These are phyloP conservation scores for Collichthys lucidus DNA, from an alignment of 2,113 vertebrate species.

Conservation along the genomic window DNA sequence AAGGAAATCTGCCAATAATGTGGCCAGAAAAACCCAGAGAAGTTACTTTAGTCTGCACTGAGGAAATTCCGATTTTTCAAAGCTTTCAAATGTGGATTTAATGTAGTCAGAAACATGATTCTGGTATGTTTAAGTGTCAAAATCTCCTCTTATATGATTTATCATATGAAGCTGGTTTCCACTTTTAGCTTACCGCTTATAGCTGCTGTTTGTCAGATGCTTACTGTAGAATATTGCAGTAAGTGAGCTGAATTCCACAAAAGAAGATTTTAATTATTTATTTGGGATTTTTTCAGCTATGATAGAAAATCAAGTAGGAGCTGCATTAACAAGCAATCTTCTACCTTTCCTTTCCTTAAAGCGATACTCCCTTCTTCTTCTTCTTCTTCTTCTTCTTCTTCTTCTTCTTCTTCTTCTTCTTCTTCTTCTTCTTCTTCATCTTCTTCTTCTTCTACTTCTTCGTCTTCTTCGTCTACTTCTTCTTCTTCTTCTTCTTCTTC, in stretches of 20 bases:
- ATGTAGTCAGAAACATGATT: background rate
- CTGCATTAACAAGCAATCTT: background rate
- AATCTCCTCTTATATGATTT: background rate
- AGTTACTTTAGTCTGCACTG: background rate
- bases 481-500: background rate
- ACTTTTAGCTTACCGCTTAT: too few relatives aligned
- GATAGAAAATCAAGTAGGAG: background rate
- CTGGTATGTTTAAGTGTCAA: background rate
- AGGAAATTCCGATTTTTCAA: background rate
- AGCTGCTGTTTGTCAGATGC: background rate
- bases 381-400: too few relatives aligned
- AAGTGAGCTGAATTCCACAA: background rate
- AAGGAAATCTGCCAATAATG: background rate
- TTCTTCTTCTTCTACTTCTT: background rate
- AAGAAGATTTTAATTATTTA: background rate
- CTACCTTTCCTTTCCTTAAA: background rate
- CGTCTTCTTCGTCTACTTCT: background rate
- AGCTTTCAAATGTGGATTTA: background rate
- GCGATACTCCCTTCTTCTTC: slow-evolving; percentile 9
- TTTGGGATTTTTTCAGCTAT: background rate
- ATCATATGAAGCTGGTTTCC: background rate
- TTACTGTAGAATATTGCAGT: slow-evolving; percentile 1
- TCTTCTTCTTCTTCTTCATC: too few relatives aligned
- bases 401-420: background rate
- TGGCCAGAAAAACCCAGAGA: background rate